Evolutionary conservation across 2,797 vertebrate genomes (phyloP), one percentile per base, ranked within the genome.

Genomic region (Enteromius anoplus): DNA sequence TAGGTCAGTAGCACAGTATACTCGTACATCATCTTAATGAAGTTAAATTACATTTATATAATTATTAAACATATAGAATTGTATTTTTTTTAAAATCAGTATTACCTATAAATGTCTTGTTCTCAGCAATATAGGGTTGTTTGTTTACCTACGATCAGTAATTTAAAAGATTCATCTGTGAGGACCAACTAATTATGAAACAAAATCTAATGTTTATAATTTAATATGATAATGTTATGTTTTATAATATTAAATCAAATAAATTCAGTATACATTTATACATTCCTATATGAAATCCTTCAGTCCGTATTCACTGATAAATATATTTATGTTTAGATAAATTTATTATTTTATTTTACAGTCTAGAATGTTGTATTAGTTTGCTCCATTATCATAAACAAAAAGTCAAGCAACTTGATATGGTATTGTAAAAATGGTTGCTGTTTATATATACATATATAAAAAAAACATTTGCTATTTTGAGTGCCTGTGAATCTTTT

Each of bases 131-230:
- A 70, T 4, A 4, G 42, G 42, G 21, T n/a, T 49, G 47, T 49
- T 49, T 49, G 15, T 51, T 51, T 51, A 15, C 49, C 49, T 51
- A 4, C 15, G 58, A 62, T 62, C n/a, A 62, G 60, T 32, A 62
- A 29, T 14, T 29, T 29, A 2, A 29, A 29, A 73, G 69, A 69
- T 21, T 58, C n/a, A 26, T 62, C 51, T 66, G 66, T 72, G 77
- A 65, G 34, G 55, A 68, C 55, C 80, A 53, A 29, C 71, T 65
- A 72, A 66, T 86, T 79, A 21, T 86, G 26, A 77, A 85, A 85
- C 84, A 14, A 83, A 88, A 86, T 79, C 17, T 68, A 71, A 49
- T 69, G 21, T 62, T 62, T 62, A 15, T 29, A 62, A 29, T 62
- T 15, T 62, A 23, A 23, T 23, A 23, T 58, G n/a, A 23, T 3